Base-by-base conservation (phyloP, 2,113 vertebrate genomes). In the Formicarius rufipectus region DNA sequence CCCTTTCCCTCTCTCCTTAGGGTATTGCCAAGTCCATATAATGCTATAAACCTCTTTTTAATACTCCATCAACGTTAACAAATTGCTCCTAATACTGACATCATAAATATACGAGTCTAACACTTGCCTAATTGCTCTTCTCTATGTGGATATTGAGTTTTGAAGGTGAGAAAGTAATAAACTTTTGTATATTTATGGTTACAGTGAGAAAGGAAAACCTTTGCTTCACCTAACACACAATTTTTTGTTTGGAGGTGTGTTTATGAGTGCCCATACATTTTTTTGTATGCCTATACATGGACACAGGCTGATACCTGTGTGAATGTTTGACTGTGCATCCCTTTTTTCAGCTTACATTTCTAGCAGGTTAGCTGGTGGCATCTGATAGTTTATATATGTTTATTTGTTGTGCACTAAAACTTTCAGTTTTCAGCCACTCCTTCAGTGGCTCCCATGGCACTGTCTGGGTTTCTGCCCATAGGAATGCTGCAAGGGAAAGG, bases 191-290 rank as follows among this genome's bases (percentile, higher is more conserved):
- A 49, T 76, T 30, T 45, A 50, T 33, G 15, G 23, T 77, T 71
- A 86, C 15, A 63, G 39, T 59, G 59, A 24, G 87, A 45, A 5
- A 53, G 58, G 58, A 49, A 90, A 79, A 31, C 4, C 6, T 91
- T 78, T 55, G 10, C 19, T 87, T 81, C 60, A 7, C 37, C 13
- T 64, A 39, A 31, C 4, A 17, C 0, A 1, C n/a, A n/a, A n/a
- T n/a, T n/a, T n/a, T 17, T 12, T 76, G 22, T 22, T 9, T 79
- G 27, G 24, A 17, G 7, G 6, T 24, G 15, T 3, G 2, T 5
- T 22, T 4, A 1, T 12, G 0, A 25, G 5, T 45, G 13, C 27
- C 47, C 21, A 33, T 7, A 23, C 15, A 24, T 22, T n/a, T 14
- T n/a, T 58, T 8, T 13, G 9, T 24, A 39, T 9, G 7, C 10